phyloP scores from a whole-genome alignment of 2,888 invertebrate genomes.

The Cephus pulcher region DNA sequence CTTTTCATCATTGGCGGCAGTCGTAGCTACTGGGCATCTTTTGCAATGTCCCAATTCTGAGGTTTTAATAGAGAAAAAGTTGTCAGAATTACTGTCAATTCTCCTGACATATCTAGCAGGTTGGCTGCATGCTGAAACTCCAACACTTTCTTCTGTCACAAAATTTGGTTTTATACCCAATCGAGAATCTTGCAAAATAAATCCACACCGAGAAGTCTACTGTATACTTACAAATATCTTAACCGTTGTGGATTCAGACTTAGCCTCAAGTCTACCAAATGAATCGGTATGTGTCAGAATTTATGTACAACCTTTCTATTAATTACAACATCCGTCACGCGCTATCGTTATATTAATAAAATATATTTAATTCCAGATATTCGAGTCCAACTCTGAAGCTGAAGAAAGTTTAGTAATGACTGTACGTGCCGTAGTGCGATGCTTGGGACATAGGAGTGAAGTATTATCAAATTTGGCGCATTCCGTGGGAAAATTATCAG shows the following conservation, averaged over 20 bases:
- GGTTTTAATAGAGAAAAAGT: conserved; percentile 41
- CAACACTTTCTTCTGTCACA: conserved; percentile 48
- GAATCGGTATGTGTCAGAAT: conserved; percentile 37
- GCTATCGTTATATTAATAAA: neutral
- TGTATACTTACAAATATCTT: conserved; percentile 49
- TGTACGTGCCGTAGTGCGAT: conserved; percentile 48
- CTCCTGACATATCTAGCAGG: conserved; percentile 55
- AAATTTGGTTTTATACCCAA: conserved; percentile 60
- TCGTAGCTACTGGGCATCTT: conserved; percentile 51
- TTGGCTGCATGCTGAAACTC: conserved; percentile 57
- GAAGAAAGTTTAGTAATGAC: conserved; percentile 49
- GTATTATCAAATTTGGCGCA: conserved; percentile 43
- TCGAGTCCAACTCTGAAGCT: conserved; percentile 46
- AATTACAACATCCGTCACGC: neutral
- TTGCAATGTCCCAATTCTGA: conserved; percentile 48
- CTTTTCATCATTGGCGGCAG: conserved; percentile 47
- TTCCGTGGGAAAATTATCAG: conserved; percentile 47
- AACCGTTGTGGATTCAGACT: conserved; percentile 42
- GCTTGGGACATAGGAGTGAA: conserved; percentile 35
- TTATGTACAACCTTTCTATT: neutral
- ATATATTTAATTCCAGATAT: conserved; percentile 32
- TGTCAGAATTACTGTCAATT: conserved; percentile 43
- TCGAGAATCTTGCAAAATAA: conserved; percentile 53
- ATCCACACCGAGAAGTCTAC: conserved; percentile 52
- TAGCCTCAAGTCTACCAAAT: conserved; percentile 42